Conservation (phyloP, 2,888 invertebrate species). For the Cephus nigrinus region DNA sequence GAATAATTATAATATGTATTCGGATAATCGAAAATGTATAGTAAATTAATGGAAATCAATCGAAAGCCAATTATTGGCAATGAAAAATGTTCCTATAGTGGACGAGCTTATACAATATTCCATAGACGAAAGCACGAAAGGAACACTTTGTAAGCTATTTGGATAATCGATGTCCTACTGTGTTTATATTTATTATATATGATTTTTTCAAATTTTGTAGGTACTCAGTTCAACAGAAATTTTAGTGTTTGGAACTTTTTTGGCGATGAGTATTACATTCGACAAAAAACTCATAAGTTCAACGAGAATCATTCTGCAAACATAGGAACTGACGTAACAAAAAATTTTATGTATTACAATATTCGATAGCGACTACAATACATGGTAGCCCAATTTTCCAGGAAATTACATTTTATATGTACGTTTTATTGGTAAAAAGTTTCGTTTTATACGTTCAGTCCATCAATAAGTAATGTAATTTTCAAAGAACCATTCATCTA, state of each 20-base stretch:
- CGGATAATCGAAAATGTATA: too few species aligned
- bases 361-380: slow-evolving; percentile 26
- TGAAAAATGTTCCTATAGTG: too few species aligned
- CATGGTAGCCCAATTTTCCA: background rate
- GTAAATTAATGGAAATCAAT: too few species aligned
- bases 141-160: too few species aligned
- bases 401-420: background rate
- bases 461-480: background rate
- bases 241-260: slow-evolving; percentile 50
- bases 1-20: too few species aligned
- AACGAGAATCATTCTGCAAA: background rate
- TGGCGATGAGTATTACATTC: slow-evolving; percentile 31
- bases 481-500: background rate
- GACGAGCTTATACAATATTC: too few species aligned
- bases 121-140: too few species aligned
- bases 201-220: slow-evolving; percentile 25
- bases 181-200: background rate
- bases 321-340: slow-evolving; percentile 7
- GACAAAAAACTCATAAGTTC: background rate
- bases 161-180: too few species aligned
- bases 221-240: slow-evolving; percentile 31
- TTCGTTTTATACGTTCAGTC: background rate
- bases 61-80: too few species aligned
- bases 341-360: slow-evolving; percentile 26
- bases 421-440: background rate